These are phyloP conservation scores for Glomeris maerens DNA, from an alignment of 1,140 invertebrate genomes.

Conservation along the genomic window DNA sequence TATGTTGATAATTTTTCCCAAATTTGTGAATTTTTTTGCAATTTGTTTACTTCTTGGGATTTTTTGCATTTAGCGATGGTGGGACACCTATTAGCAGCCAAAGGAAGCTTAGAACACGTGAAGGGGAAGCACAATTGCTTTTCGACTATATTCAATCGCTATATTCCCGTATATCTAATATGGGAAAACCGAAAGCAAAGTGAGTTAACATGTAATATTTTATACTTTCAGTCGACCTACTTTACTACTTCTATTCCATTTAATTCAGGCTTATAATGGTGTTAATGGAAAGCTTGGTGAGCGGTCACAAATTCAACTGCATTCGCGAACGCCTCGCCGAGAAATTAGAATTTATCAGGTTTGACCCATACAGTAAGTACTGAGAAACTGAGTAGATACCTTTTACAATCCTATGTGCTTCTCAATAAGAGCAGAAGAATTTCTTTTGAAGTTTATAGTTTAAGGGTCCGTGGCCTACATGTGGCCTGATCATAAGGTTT, in stretches of 20 bases:
- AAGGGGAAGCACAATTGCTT: background rate
- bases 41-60: background rate
- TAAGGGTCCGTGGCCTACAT: no score
- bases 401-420: no score
- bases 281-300: constrained; percentile 55
- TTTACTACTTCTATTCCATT: no score
- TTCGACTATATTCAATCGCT: background rate
- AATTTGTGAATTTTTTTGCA: background rate
- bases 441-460: no score
- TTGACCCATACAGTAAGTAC: constrained; percentile 62
- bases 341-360: constrained; percentile 55
- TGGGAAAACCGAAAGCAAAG: background rate
- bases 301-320: constrained; percentile 48
- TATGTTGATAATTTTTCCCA: background rate
- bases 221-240: background rate
- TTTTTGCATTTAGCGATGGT: background rate
- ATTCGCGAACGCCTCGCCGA: constrained; percentile 55
- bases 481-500: no score
- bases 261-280: constrained; percentile 57
- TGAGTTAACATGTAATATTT: background rate
- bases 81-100: background rate
- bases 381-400: no score
- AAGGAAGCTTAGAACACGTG: no score
- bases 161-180: background rate
- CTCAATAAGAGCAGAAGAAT: no score